phyloP scores from a whole-genome alignment of 2,113 vertebrate genomes.

The Cephalophus harveyi region DNA sequence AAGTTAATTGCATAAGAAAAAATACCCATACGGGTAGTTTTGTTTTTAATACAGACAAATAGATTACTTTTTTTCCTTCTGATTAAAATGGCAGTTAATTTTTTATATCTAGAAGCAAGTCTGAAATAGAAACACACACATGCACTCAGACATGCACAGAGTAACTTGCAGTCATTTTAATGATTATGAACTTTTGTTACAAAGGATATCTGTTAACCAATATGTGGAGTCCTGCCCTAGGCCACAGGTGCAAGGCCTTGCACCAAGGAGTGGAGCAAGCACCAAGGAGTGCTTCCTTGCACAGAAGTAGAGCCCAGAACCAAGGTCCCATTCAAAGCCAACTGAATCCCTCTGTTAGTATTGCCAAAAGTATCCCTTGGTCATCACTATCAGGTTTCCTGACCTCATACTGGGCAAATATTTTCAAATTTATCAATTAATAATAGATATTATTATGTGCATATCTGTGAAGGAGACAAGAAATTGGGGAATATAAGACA shows the following conservation, averaged over 20 bases:
- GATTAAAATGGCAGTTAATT: background rate
- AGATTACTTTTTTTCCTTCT: background rate
- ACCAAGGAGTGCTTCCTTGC: background rate
- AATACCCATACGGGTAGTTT: background rate
- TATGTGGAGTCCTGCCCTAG: background rate
- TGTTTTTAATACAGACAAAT: background rate
- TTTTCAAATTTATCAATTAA: background rate
- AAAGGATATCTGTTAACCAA: background rate
- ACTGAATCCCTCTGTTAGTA: background rate
- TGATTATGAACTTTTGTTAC: background rate
- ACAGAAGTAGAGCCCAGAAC: background rate
- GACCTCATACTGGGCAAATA: background rate
- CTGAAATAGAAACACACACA: background rate
- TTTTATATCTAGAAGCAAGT: background rate
- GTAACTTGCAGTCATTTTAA: background rate
- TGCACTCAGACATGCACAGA: background rate
- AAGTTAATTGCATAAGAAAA: background rate
- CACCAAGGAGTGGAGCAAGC: background rate
- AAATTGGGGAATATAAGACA: background rate
- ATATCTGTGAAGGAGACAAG: background rate
- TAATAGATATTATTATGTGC: background rate
- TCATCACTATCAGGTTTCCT: background rate
- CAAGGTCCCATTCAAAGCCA: background rate
- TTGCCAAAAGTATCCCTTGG: background rate
- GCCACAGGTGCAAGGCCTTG: background rate